Base-by-base conservation (phyloP, 2,797 vertebrate species). In the Myiotriccus ornatus region DNA sequence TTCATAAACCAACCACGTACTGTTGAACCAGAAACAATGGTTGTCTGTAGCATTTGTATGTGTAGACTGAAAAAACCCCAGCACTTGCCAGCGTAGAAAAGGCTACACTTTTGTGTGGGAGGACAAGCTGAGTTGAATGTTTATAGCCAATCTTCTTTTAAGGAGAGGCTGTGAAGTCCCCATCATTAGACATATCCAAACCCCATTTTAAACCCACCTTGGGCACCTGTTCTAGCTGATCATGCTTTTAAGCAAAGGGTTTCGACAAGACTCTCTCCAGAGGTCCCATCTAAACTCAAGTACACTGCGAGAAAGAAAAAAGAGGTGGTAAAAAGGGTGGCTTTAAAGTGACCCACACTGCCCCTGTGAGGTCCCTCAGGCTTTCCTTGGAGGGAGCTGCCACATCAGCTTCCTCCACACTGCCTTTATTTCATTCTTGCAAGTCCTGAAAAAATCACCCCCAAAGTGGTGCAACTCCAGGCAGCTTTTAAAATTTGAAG, bases 331-430 rank as follows among this genome's bases (percentile, higher is more conserved):
- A 41, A 62, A 41, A 15, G 8, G 27, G 21, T 3, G 1, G 5
- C 28, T 62, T 10, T 1, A 56, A 56, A 78, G 35, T 43, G 70
- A 35, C 43, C 43, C n/a, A 35, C 6, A 3, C 8, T 34, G 15
- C n/a, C 35, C 35, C 59, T 4, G 3, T 69, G 47, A 34, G 50
- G n/a, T 64, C 32, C 41, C 62, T 53, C 34, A 8, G 52, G 59
- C 12, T 87, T 78, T 75, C 18, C 39, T 47, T 23, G 1, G 15
- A 43, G 28, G 9, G 30, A 47, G 12, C 27, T 83, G 77, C 30
- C 34, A 41, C 49, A 4, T 1, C 0, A 0, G 28, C 14, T 32
- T 67, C 47, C 34, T 87, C 64, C 46, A 62, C 1, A 0, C 4
- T 1, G 5, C 10, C 43, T 63, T 56, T 50, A 20, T 6, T 60